Evolutionary conservation across 2,113 vertebrate genomes (phyloP).

Genomic region (Dissostichus mawsoni): DNA sequence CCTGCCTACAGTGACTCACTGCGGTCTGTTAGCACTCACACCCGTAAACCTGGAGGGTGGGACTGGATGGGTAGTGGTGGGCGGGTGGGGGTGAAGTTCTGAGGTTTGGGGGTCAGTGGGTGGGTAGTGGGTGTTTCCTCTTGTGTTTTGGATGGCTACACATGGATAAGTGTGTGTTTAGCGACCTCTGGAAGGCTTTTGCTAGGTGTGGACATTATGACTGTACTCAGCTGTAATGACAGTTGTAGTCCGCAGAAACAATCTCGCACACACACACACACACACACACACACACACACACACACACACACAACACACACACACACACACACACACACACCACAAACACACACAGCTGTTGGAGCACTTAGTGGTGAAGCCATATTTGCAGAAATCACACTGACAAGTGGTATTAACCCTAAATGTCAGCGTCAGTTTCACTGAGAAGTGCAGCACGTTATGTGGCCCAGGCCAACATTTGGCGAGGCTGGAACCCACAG

Average conservation of each 20-base stretch:
- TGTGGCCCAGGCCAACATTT: slow-evolving; percentile 48
- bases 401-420: slow-evolving; percentile 75
- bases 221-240: slow-evolving; percentile 65
- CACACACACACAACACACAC: slow-evolving; percentile 2
- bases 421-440: slow-evolving; percentile 71
- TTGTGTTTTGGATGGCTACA: slow-evolving; percentile 51
- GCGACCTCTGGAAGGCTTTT: slow-evolving; percentile 64
- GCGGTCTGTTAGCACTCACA: slow-evolving; percentile 32
- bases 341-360: slow-evolving; percentile 48
- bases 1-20: slow-evolving; percentile 61
- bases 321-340: slow-evolving; percentile 15
- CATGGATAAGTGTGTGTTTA: slow-evolving; percentile 41
- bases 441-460: slow-evolving; percentile 47
- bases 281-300: slow-evolving; percentile 14
- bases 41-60: slow-evolving; percentile 48
- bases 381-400: slow-evolving; percentile 72
- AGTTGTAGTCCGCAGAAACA: slow-evolving; percentile 38
- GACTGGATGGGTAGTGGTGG: slow-evolving; percentile 26
- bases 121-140: slow-evolving; percentile 61
- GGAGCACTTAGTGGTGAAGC: slow-evolving; percentile 64
- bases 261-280: slow-evolving; percentile 1
- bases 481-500: slow-evolving; percentile 49
- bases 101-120: slow-evolving; percentile 52
- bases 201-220: slow-evolving; percentile 72
- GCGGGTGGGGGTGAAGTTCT: slow-evolving; percentile 27